A percentile compares a stretch with the other conserved stretches of the same genome.
phyloP scores from a whole-genome alignment of 2,113 vertebrate genomes.

The Furnarius figulus region DNA sequence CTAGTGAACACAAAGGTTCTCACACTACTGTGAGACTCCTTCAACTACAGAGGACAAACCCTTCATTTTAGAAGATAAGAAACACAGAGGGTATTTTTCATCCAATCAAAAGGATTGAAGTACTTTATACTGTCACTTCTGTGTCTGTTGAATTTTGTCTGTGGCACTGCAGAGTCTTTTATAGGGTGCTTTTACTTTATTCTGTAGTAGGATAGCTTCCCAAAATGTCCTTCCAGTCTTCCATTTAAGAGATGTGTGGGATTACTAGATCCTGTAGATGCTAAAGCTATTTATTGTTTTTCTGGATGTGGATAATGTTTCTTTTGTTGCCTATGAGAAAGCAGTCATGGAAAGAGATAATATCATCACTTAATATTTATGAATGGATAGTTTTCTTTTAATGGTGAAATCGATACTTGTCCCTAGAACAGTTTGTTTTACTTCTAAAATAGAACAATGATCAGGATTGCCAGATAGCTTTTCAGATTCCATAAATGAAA shows the following conservation, averaged over 20 bases:
- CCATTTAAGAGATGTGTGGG: neutral
- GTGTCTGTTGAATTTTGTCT: neutral
- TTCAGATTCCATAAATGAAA: slow-evolving; percentile 7
- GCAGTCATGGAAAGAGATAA: neutral
- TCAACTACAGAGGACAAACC: neutral
- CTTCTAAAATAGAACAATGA: slow-evolving; percentile 27
- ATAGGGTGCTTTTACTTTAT: neutral
- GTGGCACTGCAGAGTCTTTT: neutral
- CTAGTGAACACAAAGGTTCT: neutral
- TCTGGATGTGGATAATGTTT: neutral
- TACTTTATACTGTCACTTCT: neutral
- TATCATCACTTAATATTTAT: slow-evolving; percentile 41
- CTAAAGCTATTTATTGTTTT: slow-evolving; percentile 29
- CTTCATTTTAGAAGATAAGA: neutral
- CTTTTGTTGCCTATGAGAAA: neutral
- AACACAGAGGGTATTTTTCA: neutral
- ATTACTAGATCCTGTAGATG: neutral
- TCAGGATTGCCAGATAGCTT: neutral
- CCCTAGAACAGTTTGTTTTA: slow-evolving; percentile 16
- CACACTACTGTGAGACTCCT: neutral
- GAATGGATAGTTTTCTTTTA: slow-evolving; percentile 37
- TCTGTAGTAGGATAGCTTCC: neutral
- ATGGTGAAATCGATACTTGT: neutral
- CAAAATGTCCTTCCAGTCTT: slow-evolving; percentile 1
- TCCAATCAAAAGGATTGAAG: neutral